phyloP scores from a whole-genome alignment of 2,113 vertebrate species.

The Catagonus wagneri region DNA sequence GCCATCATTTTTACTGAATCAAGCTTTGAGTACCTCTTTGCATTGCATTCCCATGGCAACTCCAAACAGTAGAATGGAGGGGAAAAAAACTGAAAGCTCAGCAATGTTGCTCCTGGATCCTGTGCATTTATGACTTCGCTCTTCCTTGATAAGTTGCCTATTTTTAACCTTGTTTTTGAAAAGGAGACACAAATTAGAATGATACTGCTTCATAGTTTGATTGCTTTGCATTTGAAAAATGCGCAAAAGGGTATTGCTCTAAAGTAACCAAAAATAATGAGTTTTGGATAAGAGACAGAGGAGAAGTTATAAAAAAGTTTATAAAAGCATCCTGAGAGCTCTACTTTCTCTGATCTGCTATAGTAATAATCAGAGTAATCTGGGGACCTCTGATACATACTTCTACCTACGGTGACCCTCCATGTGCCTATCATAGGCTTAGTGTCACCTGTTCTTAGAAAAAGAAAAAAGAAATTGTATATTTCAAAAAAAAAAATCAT shows the following conservation, averaged over 20 bases:
- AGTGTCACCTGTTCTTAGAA: not conserved
- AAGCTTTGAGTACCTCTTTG: conserved; percentile 51
- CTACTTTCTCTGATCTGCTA: not conserved
- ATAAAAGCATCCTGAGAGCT: not conserved
- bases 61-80: conserved; percentile 51
- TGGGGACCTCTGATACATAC: not conserved
- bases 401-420: not conserved
- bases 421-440: not conserved
- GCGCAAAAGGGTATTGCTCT: not conserved
- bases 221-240: conserved; percentile 53
- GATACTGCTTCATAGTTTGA: conserved; percentile 39
- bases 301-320: not conserved
- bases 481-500: not conserved
- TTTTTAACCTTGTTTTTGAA: conserved; percentile 57
- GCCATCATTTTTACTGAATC: conserved; percentile 73
- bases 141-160: not conserved
- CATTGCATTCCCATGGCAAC: conserved; percentile 83
- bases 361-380: not conserved
- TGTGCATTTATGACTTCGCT: conserved; percentile 23
- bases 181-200: not conserved
- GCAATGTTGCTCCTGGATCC: not conserved
- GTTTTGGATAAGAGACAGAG: not conserved
- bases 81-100: conserved; percentile 25
- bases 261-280: not conserved
- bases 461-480: not conserved